Evolutionary conservation across 2,113 vertebrate genomes (phyloP).

Genomic region (Phylloscopus trochilus): DNA sequence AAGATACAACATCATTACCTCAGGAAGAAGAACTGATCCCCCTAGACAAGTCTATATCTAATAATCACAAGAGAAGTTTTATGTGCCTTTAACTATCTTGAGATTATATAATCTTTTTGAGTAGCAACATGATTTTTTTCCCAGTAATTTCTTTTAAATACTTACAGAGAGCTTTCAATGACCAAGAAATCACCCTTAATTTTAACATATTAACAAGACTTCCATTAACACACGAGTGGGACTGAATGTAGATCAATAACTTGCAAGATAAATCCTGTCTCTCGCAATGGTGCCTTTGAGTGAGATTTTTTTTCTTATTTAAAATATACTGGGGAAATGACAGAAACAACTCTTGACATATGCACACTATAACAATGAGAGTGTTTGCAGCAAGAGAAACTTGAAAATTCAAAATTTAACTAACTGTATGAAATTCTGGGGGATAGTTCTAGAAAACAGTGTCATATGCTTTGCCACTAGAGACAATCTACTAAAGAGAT

Average conservation of each 20-base stretch:
- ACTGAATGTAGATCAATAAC: neutral
- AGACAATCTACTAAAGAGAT: neutral
- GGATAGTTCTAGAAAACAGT: neutral
- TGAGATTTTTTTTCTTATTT: neutral
- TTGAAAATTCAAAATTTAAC: neutral
- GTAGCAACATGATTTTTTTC: neutral
- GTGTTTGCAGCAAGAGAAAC: neutral
- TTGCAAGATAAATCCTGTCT: neutral
- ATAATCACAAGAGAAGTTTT: neutral
- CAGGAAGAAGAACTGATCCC: neutral
- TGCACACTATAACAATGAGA: neutral
- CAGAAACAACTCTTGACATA: neutral
- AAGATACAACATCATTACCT: neutral
- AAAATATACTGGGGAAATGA: neutral
- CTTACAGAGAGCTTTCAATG: neutral
- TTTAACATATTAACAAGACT: neutral
- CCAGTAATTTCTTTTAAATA: neutral
- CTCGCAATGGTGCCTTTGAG: neutral
- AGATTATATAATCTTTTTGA: neutral
- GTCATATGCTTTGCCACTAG: neutral
- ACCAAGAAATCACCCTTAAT: neutral
- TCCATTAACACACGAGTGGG: neutral
- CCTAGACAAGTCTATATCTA: neutral
- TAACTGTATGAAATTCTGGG: neutral
- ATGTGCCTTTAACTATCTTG: neutral